A percentile compares a stretch with the other conserved stretches of the same genome.
These are phyloP conservation scores for Ramphastos sulfuratus DNA, from an alignment of 2,113 vertebrate species.

Conservation along the genomic window DNA sequence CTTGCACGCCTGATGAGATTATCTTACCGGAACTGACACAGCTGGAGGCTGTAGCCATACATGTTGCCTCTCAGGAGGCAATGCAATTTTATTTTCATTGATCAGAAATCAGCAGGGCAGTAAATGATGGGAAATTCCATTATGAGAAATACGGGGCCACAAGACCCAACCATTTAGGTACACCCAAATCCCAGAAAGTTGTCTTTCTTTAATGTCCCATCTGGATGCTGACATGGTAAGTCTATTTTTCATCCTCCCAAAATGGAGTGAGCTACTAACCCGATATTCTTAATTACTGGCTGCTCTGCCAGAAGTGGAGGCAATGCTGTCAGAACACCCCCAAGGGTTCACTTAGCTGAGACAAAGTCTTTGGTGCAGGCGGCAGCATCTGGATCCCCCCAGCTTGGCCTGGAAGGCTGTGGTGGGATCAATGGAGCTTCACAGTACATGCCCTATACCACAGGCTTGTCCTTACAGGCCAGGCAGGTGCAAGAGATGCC, in stretches of 20 bases:
- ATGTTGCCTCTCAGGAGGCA: slow-evolving; percentile 83
- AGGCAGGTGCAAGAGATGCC: accelerated
- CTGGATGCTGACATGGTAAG: not conserved
- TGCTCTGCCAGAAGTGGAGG: not conserved
- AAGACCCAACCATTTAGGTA: slow-evolving; percentile 67
- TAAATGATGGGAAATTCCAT: slow-evolving; percentile 89
- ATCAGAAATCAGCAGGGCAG: slow-evolving; percentile 88
- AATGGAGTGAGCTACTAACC: not conserved
- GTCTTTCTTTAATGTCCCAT: not conserved
- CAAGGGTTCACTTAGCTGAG: slow-evolving; percentile 11
- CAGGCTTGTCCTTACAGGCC: not conserved
- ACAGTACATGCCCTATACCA: accelerated
- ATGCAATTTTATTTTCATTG: slow-evolving; percentile 88
- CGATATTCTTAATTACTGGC: not conserved
- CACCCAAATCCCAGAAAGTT: slow-evolving; percentile 50
- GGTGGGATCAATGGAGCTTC: not conserved
- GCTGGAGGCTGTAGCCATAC: slow-evolving; percentile 81
- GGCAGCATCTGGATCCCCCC: not conserved
- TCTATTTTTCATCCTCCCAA: not conserved
- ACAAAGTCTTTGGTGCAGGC: not conserved
- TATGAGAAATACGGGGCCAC: slow-evolving; percentile 73
- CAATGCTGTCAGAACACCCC: slow-evolving; percentile 8
- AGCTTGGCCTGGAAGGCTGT: not conserved
- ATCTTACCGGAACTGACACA: slow-evolving; percentile 88
- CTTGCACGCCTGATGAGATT: slow-evolving; percentile 83